These are phyloP conservation scores for Eolophus roseicapilla DNA, from an alignment of 2,113 vertebrate species.

Conservation along the genomic window DNA sequence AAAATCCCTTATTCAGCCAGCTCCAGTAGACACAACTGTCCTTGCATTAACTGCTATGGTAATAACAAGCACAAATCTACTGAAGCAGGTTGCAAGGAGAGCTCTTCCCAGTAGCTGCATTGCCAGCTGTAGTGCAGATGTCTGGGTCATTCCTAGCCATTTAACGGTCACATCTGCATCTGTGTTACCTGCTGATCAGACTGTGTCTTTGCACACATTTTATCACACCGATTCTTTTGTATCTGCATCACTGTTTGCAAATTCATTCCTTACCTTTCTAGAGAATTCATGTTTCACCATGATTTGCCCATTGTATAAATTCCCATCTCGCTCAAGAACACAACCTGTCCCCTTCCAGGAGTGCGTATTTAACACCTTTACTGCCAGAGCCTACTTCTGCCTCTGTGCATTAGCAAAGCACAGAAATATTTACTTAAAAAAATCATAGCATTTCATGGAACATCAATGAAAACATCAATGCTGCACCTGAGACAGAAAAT, in stretches of 20 bases:
- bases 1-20: background rate
- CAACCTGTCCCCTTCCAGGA: background rate
- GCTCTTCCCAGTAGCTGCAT: fast-evolving
- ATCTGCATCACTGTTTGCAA: background rate
- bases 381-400: background rate
- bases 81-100: background rate
- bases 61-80: background rate
- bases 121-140: background rate
- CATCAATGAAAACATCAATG: background rate
- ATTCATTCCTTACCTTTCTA: background rate
- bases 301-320: background rate
- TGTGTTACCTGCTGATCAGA: background rate
- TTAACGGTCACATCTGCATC: background rate
- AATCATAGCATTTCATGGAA: background rate
- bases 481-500: background rate
- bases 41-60: background rate
- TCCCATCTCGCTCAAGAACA: background rate
- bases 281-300: background rate
- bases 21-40: background rate
- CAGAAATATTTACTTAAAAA: background rate
- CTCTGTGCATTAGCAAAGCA: background rate
- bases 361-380: background rate
- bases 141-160: background rate
- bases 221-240: background rate
- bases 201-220: background rate